A percentile compares a stretch with the other conserved stretches of the same genome.
Conservation (phyloP, 2,113 vertebrate species). For the Sapayoa aenigma region DNA sequence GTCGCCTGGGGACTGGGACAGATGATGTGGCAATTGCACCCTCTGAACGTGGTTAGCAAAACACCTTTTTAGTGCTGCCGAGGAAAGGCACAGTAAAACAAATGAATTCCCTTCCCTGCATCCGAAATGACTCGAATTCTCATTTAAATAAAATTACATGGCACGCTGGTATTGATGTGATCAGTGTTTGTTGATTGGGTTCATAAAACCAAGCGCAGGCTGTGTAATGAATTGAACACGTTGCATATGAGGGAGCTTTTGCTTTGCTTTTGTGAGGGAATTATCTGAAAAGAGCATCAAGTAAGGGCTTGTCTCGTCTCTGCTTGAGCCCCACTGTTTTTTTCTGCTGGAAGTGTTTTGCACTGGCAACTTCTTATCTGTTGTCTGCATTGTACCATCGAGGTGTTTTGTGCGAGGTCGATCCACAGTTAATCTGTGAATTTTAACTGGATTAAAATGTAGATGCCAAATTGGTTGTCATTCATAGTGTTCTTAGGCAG, state of each 20-base stretch:
- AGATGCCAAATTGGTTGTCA: background rate
- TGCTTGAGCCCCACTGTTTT: background rate
- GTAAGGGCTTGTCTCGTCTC: background rate
- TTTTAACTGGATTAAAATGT: constrained; percentile 41
- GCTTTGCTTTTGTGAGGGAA: background rate
- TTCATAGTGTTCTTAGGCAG: background rate
- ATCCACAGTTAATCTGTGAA: constrained; percentile 1
- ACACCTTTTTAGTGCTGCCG: constrained; percentile 9
- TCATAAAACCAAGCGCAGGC: constrained; percentile 36
- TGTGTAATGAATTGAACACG: constrained; percentile 10
- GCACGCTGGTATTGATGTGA: constrained; percentile 39
- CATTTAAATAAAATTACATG: constrained; percentile 56
- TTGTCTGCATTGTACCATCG: background rate
- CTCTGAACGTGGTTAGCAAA: constrained; percentile 17
- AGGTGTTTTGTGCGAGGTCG: background rate
- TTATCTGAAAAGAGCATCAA: background rate
- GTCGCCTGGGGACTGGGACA: constrained; percentile 12
- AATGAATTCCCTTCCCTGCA: constrained; percentile 16
- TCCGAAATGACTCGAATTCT: constrained; percentile 8
- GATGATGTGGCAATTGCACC: constrained; percentile 39
- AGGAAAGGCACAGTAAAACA: constrained; percentile 18
- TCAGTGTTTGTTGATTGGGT: constrained; percentile 37
- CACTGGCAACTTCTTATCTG: background rate
- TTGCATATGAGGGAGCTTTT: background rate
- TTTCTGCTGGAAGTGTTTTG: background rate